Percentiles rank a stretch among this genome's conserved stretches.
Conservation (phyloP, 2,797 vertebrate genomes). For the Bryconaethiops microstoma region DNA sequence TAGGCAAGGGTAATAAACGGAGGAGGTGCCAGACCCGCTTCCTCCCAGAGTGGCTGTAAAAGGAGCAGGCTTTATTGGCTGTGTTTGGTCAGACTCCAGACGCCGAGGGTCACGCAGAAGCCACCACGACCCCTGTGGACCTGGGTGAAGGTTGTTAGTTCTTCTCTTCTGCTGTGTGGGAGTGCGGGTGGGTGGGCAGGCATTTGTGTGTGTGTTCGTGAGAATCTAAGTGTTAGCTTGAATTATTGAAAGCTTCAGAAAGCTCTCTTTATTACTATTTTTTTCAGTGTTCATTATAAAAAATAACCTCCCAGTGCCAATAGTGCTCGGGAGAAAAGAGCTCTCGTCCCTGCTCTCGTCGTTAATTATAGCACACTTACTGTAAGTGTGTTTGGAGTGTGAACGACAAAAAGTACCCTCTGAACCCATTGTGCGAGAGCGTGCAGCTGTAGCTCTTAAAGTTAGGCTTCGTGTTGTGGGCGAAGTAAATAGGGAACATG, state of each 20-base stretch:
- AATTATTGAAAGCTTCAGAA: conserved; percentile 19
- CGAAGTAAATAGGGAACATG: conserved; percentile 20
- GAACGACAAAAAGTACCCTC: neutral
- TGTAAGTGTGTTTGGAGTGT: conserved; percentile 12
- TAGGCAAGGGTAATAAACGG: conserved; percentile 41
- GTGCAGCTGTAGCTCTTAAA: conserved; percentile 45
- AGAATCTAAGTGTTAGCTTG: conserved; percentile 7
- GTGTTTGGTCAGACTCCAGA: conserved; percentile 63
- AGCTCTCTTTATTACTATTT: neutral
- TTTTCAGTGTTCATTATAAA: conserved; percentile 18
- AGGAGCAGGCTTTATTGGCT: conserved; percentile 54
- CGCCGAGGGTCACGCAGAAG: conserved; percentile 64
- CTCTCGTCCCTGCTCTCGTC: conserved; percentile 8
- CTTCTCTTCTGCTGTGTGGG: neutral
- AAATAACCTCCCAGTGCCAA: conserved; percentile 10
- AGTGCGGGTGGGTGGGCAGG: neutral
- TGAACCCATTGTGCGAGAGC: conserved; percentile 15
- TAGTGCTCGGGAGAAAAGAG: conserved; percentile 12
- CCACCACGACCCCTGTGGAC: conserved; percentile 49
- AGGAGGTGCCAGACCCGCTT: conserved; percentile 55
- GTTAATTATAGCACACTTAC: conserved; percentile 28
- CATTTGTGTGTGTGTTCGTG: conserved; percentile 6
- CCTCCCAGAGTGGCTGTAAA: conserved; percentile 68
- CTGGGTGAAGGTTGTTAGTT: conserved; percentile 25
- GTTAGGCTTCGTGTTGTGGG: conserved; percentile 19